Conservation (phyloP, 2,888 invertebrate species). For the Gnatocerus cornutus region DNA sequence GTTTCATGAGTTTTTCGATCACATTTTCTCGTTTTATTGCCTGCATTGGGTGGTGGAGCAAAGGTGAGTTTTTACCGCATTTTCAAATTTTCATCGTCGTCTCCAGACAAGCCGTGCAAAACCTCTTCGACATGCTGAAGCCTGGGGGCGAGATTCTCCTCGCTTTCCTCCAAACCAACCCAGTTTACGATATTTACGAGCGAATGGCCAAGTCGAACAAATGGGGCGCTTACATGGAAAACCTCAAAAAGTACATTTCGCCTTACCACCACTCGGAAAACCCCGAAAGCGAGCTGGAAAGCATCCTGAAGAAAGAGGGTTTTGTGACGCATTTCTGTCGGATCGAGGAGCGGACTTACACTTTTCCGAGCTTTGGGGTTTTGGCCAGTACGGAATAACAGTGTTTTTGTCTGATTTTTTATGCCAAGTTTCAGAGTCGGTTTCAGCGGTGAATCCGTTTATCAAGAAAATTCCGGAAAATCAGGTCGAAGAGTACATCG, state of each 20-base stretch:
- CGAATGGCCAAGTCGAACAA: slow-evolving; percentile 73
- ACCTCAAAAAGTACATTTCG: slow-evolving; percentile 79
- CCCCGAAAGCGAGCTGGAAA: slow-evolving; percentile 74
- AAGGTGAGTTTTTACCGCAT: slow-evolving; percentile 72
- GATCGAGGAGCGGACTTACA: slow-evolving; percentile 74
- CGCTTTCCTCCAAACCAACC: slow-evolving; percentile 80
- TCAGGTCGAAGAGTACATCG: background rate
- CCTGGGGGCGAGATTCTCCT: slow-evolving; percentile 81
- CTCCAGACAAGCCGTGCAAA: slow-evolving; percentile 76
- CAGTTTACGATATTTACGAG: slow-evolving; percentile 81
- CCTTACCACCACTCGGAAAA: slow-evolving; percentile 78
- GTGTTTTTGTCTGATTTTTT: background rate
- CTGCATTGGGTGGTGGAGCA: slow-evolving; percentile 86
- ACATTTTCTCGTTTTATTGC: slow-evolving; percentile 85
- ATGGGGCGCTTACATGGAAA: slow-evolving; percentile 80
- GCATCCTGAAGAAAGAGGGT: slow-evolving; percentile 75
- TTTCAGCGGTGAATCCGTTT: slow-evolving; percentile 15
- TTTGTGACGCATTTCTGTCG: slow-evolving; percentile 77
- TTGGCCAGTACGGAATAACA: slow-evolving; percentile 74
- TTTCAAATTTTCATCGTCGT: no score
- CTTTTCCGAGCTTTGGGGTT: slow-evolving; percentile 74
- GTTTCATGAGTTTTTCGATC: slow-evolving; percentile 75
- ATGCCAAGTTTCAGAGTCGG: slow-evolving; percentile 23
- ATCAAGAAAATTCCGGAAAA: slow-evolving; percentile 10
- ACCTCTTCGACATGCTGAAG: slow-evolving; percentile 79